phyloP scores from a whole-genome alignment of 1,140 invertebrate genomes.

The Aleiodes sp. region DNA sequence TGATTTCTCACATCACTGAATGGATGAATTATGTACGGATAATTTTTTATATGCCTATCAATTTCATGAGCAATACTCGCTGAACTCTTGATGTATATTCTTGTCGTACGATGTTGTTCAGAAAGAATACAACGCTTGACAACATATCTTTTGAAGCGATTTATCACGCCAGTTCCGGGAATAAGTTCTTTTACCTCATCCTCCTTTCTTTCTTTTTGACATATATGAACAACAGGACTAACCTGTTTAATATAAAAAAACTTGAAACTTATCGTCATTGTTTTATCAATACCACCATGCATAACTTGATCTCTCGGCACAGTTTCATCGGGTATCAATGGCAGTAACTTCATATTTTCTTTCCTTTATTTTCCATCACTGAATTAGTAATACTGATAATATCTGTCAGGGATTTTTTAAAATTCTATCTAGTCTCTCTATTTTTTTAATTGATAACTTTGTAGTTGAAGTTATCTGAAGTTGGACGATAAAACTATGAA shows the following conservation, averaged over 20 bases:
- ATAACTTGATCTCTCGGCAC: neutral
- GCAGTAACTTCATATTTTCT: slow-evolving; percentile 20
- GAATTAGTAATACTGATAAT: too few species aligned
- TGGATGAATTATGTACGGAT: slow-evolving; percentile 57
- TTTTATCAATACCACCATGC: too few species aligned
- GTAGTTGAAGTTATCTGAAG: too few species aligned
- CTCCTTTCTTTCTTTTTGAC: slow-evolving; percentile 30
- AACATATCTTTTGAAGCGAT: slow-evolving; percentile 41
- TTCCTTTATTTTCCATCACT: too few species aligned
- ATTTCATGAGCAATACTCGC: slow-evolving; percentile 54
- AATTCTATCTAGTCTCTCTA: too few species aligned
- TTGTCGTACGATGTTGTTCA: slow-evolving; percentile 42
- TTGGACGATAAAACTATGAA: too few species aligned
- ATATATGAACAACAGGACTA: slow-evolving; percentile 42
- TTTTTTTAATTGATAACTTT: too few species aligned
- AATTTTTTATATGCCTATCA: slow-evolving; percentile 47
- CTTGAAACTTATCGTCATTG: too few species aligned
- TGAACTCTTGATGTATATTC: slow-evolving; percentile 51
- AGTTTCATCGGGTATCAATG: neutral
- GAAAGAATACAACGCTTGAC: slow-evolving; percentile 37
- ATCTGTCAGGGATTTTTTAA: too few species aligned
- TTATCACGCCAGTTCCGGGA: slow-evolving; percentile 24
- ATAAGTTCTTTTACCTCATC: slow-evolving; percentile 37
- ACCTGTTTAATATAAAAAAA: neutral
- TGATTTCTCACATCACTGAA: slow-evolving; percentile 50